These are phyloP conservation scores for Calephelis perditalis DNA, from an alignment of 2,888 invertebrate genomes.

Conservation along the genomic window DNA sequence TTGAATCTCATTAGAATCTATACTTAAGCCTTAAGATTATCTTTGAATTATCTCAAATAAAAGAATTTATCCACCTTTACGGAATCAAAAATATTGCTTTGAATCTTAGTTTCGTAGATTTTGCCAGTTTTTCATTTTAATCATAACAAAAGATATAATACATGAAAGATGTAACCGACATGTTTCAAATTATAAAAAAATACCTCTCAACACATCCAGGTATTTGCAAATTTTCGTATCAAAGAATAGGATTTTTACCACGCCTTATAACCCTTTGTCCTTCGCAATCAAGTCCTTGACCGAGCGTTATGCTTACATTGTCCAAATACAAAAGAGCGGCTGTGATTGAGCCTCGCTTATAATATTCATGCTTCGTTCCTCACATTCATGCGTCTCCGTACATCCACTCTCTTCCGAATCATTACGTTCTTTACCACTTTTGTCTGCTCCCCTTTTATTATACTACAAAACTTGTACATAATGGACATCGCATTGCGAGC, in stretches of 20 bases:
- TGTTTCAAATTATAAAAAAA: no score
- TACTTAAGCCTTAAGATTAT: no score
- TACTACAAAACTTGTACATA: conserved; percentile 56
- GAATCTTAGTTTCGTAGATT: no score
- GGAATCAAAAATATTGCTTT: neutral
- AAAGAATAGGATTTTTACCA: conserved; percentile 28
- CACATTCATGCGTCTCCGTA: conserved; percentile 59
- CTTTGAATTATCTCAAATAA: no score
- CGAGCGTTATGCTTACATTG: conserved; percentile 50
- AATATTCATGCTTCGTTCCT: conserved; percentile 71
- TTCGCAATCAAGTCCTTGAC: conserved; percentile 69
- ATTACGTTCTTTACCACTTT: conserved; percentile 68
- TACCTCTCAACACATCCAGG: neutral
- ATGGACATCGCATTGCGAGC: conserved; percentile 41
- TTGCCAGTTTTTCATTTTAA: no score
- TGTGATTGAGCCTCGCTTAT: conserved; percentile 66
- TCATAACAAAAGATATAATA: no score
- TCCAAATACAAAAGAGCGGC: conserved; percentile 62
- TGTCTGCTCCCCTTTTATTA: conserved; percentile 62
- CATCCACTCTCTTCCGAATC: conserved; percentile 74
- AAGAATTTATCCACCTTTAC: neutral
- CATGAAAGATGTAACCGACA: no score
- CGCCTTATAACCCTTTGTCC: conserved; percentile 58
- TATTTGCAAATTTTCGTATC: conserved; percentile 24
- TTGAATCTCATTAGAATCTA: no score